These are phyloP conservation scores for Furcula furcula DNA, from an alignment of 2,888 invertebrate genomes.

Conservation along the genomic window DNA sequence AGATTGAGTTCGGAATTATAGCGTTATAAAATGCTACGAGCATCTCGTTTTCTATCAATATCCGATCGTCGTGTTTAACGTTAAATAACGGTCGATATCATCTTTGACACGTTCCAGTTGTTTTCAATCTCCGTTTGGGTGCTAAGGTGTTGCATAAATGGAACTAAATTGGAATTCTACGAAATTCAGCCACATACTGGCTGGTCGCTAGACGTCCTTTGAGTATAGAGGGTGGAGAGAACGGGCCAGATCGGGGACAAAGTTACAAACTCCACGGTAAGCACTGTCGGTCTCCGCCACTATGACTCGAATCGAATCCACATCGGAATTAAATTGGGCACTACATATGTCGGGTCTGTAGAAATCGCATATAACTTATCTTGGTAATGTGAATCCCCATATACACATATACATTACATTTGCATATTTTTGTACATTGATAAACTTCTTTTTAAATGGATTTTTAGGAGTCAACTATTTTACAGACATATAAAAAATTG, in stretches of 20 bases:
- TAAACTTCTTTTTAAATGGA: too few relatives aligned
- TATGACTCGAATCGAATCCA: slow-evolving; percentile 50
- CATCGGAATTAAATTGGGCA: slow-evolving; percentile 63
- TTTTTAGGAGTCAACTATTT: too few relatives aligned
- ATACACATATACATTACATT: too few relatives aligned
- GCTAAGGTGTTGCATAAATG: slow-evolving; percentile 62
- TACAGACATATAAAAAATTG: too few relatives aligned
- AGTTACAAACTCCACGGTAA: slow-evolving; percentile 70
- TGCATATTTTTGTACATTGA: slow-evolving; percentile 22
- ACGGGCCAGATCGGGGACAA: slow-evolving; percentile 35
- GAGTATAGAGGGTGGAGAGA: slow-evolving; percentile 34
- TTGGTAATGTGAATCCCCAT: too few relatives aligned
- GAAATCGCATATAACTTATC: too few relatives aligned
- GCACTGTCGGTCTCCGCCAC: slow-evolving; percentile 60
- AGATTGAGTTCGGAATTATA: background rate
- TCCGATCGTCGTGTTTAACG: slow-evolving; percentile 1
- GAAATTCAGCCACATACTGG: slow-evolving; percentile 49
- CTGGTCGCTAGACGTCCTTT: slow-evolving; percentile 48
- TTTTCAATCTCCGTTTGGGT: slow-evolving; percentile 36
- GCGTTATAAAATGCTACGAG: background rate
- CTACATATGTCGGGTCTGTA: too few relatives aligned
- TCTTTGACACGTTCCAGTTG: slow-evolving; percentile 4
- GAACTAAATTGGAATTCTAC: slow-evolving; percentile 58
- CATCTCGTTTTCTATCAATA: background rate
- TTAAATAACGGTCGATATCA: slow-evolving; percentile 8